Percentiles rank a stretch among this genome's conserved stretches.
Conservation (phyloP, 1,140 invertebrate species). For the Drosophila quadrilineata region DNA sequence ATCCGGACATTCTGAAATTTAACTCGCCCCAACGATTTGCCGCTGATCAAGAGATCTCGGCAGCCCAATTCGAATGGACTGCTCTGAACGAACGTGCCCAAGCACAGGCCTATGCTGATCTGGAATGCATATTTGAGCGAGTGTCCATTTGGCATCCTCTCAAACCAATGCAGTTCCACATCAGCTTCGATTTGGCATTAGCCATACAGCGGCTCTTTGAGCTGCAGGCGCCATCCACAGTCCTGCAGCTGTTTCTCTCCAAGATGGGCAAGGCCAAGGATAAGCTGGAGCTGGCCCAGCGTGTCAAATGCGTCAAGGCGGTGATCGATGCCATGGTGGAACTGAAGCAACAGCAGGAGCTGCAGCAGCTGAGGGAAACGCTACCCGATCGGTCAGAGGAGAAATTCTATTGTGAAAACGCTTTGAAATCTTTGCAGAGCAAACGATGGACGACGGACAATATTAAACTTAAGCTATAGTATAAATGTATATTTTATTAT, state of each 20-base stretch:
- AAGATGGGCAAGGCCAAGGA: conserved; percentile 69
- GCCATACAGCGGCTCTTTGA: conserved; percentile 66
- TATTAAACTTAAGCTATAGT: conserved; percentile 72
- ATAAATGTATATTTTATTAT: conserved; percentile 68
- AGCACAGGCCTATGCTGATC: conserved; percentile 73
- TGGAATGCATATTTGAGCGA: conserved; percentile 77
- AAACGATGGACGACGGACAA: conserved; percentile 80
- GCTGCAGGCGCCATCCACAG: conserved; percentile 62
- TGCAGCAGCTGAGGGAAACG: conserved; percentile 63
- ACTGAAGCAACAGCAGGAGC: conserved; percentile 68
- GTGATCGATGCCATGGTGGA: conserved; percentile 73
- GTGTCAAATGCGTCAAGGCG: conserved; percentile 69
- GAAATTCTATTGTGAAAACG: conserved; percentile 79
- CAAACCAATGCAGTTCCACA: conserved; percentile 77
- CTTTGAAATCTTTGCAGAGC: conserved; percentile 66
- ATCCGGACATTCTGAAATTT: conserved; percentile 53
- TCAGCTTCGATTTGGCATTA: conserved; percentile 69
- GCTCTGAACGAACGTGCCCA: conserved; percentile 71
- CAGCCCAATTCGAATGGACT: conserved; percentile 78
- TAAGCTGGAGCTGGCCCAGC: conserved; percentile 61
- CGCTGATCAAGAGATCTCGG: conserved; percentile 65
- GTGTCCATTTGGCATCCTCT: conserved; percentile 68
- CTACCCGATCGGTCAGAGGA: conserved; percentile 69
- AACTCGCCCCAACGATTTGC: conserved; percentile 66
- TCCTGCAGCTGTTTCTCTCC: conserved; percentile 71